Base-by-base conservation (phyloP, 2,888 invertebrate species). In the Macaria liturata region DNA sequence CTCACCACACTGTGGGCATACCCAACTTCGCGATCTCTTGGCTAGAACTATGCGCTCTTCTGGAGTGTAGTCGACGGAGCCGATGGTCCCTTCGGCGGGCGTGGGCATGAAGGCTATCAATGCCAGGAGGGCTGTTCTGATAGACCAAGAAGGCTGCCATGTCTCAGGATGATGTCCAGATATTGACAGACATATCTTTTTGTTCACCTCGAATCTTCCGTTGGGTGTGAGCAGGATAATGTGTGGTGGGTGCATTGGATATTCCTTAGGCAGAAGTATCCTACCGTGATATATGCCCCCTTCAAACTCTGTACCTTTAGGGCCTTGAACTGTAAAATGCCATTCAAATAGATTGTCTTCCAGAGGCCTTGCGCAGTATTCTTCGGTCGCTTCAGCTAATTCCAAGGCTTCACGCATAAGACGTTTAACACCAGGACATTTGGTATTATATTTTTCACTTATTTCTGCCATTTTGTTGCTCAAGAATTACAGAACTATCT, bases 141-240 rank as follows among this genome's bases (percentile, higher is more conserved):
- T 98, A 37, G 98, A 98, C 98, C 98, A 98, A 3, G 97, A 98
- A 32, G 98, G 98, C 78, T 98, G 97, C 98, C 98, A 99, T 42
- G 97, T 97, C 85, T 99, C 98, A n/a, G 98, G 98, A 84, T 98
- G 98, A 86, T 98, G 96, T 4, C 97, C 98, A 61, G 98, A 98
- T 74, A 98, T 98, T 64, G 97, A 98, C 67, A 98, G 89, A 81
- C 98, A 99, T 74, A 99, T 98, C 88, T 98, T 98, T 83, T 97
- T 98, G 82, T 97, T 96, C 6, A 95, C 94, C 90, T 98, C 98
- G 89, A 99, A 98, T 68, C 98, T 93, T 48, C 98, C 98, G 85
- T 98, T 98, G 3, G 98, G 98, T 32, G 98, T 98, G 51, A 98
- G 84, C 49, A 99, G 89, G 74, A 98, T 97, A 68, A 98, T 97